phyloP scores from a whole-genome alignment of 2,113 vertebrate genomes.

The Leucopsar rothschildi region DNA sequence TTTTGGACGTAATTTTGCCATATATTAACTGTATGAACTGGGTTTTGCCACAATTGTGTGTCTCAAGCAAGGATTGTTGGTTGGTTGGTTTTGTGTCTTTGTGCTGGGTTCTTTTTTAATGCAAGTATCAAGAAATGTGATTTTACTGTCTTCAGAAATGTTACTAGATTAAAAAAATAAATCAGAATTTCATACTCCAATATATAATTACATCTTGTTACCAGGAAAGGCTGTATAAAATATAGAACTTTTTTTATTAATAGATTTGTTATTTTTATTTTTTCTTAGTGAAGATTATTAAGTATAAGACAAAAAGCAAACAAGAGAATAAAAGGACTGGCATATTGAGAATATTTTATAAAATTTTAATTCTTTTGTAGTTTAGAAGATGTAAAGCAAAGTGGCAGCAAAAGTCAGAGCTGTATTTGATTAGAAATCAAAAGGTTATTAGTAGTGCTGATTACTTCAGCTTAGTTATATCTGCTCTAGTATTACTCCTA shows the following conservation, averaged over 20 bases:
- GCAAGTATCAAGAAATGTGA: background rate
- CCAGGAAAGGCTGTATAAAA: background rate
- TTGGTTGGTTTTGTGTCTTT: background rate
- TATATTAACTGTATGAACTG: background rate
- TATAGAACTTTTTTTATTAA: background rate
- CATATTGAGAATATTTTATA: background rate
- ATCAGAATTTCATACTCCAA: background rate
- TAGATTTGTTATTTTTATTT: background rate
- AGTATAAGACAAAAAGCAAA: background rate
- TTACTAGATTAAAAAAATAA: background rate
- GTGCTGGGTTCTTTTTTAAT: background rate
- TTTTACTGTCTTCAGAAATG: background rate
- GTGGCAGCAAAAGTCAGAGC: conserved; percentile 66
- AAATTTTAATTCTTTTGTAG: conserved; percentile 29
- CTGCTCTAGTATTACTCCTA: conserved; percentile 43
- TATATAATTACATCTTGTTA: background rate
- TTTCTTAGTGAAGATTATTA: background rate
- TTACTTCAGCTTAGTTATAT: conserved; percentile 46
- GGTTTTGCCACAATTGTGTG: background rate
- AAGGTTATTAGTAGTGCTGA: conserved; percentile 63
- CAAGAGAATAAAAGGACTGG: background rate
- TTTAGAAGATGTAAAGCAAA: conserved; percentile 29
- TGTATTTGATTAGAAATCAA: conserved; percentile 65
- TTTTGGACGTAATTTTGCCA: background rate
- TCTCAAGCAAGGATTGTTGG: background rate